phyloP scores from a whole-genome alignment of 2,888 invertebrate genomes.

The Scrobipalpa atriplicella region DNA sequence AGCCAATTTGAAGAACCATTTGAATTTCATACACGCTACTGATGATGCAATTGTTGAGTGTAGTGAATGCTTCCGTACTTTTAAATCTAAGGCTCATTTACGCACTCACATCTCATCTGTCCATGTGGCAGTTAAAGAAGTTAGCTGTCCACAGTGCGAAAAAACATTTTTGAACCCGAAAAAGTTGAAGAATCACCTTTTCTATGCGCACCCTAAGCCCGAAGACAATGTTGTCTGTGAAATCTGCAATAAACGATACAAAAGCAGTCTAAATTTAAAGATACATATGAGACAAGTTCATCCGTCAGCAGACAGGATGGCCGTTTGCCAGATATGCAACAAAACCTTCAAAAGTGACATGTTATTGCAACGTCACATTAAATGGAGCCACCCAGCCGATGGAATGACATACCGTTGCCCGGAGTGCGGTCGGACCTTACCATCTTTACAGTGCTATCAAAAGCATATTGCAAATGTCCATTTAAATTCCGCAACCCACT shows the following conservation, averaged over 20 bases:
- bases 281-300: slow-evolving; percentile 51
- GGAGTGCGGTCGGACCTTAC: slow-evolving; percentile 44
- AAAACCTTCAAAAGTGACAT: slow-evolving; percentile 49
- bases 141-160: slow-evolving; percentile 43
- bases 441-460: slow-evolving; percentile 40
- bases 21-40: slow-evolving; percentile 44
- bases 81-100: slow-evolving; percentile 47
- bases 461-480: slow-evolving; percentile 50
- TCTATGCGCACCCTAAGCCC: slow-evolving; percentile 48
- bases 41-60: slow-evolving; percentile 46
- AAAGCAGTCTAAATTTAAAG: slow-evolving; percentile 47
- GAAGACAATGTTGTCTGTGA: slow-evolving; percentile 43
- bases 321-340: slow-evolving; percentile 43
- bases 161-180: slow-evolving; percentile 49
- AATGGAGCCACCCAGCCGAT: slow-evolving; percentile 49
- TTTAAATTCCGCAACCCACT: slow-evolving; percentile 30
- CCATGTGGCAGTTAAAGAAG: slow-evolving; percentile 40
- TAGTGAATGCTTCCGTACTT: slow-evolving; percentile 42
- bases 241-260: slow-evolving; percentile 48
- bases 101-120: slow-evolving; percentile 46
- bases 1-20: slow-evolving; percentile 43
- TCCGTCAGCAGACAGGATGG: slow-evolving; percentile 38
- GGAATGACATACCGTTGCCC: slow-evolving; percentile 49
- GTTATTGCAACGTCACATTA: slow-evolving; percentile 49
- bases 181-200: slow-evolving; percentile 50